Conservation (phyloP, 2,113 vertebrate species). For the Glareola pratincola region DNA sequence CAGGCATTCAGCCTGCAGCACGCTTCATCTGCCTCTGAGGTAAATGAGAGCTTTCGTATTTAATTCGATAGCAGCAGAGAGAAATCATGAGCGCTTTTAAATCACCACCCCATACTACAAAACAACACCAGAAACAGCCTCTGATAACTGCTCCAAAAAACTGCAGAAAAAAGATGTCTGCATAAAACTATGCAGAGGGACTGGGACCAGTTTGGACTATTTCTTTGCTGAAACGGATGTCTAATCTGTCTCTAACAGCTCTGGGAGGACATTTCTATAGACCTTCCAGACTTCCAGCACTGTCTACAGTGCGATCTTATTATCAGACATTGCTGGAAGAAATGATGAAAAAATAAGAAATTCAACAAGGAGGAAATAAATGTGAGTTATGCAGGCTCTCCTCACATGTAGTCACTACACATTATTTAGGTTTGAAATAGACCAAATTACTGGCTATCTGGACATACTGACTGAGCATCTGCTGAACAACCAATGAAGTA, state of each 20-base stretch:
- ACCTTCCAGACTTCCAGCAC: neutral
- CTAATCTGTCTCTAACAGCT: neutral
- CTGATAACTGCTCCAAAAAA: slow-evolving; percentile 55
- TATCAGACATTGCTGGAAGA: neutral
- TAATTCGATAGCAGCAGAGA: neutral
- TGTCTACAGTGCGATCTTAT: neutral
- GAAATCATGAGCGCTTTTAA: neutral
- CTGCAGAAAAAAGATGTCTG: slow-evolving; percentile 26
- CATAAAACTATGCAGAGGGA: slow-evolving; percentile 17
- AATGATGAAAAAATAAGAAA: neutral
- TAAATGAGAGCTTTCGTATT: neutral
- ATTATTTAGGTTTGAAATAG: neutral
- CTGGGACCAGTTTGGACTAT: neutral
- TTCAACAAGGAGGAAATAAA: neutral
- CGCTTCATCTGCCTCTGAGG: neutral
- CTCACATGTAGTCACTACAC: neutral
- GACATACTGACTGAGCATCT: neutral
- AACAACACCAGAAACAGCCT: neutral
- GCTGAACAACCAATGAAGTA: neutral
- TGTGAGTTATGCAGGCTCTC: neutral
- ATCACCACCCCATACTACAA: neutral
- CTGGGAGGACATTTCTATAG: neutral
- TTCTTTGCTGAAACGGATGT: slow-evolving; percentile 29
- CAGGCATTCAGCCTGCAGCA: neutral
- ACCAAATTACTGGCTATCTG: neutral